Evolutionary conservation across 1,140 invertebrate species (phyloP).

Genomic region (Pseudomyrmex gracilis): DNA sequence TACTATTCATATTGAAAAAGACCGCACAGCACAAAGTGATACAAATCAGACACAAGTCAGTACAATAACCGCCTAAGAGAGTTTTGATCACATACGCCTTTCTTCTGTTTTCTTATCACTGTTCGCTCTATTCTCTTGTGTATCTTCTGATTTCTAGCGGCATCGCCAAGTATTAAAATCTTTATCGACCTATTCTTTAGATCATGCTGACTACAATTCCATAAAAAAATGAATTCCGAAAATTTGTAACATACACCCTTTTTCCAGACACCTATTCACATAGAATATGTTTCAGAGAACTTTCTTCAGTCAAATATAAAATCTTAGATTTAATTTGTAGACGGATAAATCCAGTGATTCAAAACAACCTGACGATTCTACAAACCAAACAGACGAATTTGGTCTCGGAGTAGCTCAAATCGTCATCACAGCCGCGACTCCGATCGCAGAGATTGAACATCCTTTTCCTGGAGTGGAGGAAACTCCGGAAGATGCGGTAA

Average conservation of each 20-base stretch:
- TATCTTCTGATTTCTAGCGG: too few species aligned
- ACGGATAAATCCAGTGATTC: conserved; percentile 6
- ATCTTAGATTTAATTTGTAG: conserved; percentile 5
- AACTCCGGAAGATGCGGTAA: conserved; percentile 65
- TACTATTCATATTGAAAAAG: too few species aligned
- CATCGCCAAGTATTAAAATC: too few species aligned
- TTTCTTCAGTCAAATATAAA: neutral
- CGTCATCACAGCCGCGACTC: conserved; percentile 95
- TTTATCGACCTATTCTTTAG: too few species aligned
- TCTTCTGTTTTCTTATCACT: too few species aligned
- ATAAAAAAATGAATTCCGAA: neutral
- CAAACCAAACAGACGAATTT: conserved; percentile 76
- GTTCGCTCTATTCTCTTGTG: too few species aligned
- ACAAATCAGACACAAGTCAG: too few species aligned
- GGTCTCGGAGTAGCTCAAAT: conserved; percentile 93
- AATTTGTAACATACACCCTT: too few species aligned
- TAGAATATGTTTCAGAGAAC: neutral
- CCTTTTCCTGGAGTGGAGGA: conserved; percentile 87
- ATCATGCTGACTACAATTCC: neutral
- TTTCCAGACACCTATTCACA: neutral
- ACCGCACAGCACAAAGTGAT: too few species aligned
- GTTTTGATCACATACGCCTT: too few species aligned
- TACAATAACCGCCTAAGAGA: too few species aligned
- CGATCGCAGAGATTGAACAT: conserved; percentile 92
- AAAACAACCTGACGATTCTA: neutral